A percentile compares a stretch with the other conserved stretches of the same genome.
Evolutionary conservation across 2,797 vertebrate species (phyloP).

Genomic region (Syncerus caffer): DNA sequence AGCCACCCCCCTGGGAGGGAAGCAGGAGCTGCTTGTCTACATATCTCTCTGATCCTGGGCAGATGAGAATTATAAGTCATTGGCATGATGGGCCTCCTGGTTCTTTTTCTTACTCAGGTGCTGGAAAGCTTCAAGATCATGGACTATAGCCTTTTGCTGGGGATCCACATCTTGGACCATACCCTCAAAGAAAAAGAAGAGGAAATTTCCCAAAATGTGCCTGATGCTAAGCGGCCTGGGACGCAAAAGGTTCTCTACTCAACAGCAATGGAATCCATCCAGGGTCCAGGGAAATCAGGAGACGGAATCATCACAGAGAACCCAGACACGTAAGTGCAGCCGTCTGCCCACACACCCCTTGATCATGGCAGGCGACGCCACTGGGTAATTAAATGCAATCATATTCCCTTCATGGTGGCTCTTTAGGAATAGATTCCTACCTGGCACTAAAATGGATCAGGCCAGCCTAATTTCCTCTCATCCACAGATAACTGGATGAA

Average conservation of each 20-base stretch:
- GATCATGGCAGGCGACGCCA: accelerated
- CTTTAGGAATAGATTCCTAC: neutral
- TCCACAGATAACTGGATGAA: neutral
- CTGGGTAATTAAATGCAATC: neutral
- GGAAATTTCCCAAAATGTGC: slow-evolving; percentile 85
- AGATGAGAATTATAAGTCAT: neutral
- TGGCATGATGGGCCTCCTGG: neutral
- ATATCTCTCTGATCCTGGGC: neutral
- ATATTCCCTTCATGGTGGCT: neutral
- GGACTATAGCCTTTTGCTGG: slow-evolving; percentile 97
- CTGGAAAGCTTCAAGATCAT: slow-evolving; percentile 99
- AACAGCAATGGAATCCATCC: slow-evolving; percentile 98
- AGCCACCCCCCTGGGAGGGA: neutral
- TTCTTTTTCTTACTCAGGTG: slow-evolving; percentile 84
- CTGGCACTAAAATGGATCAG: neutral
- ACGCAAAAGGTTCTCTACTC: slow-evolving; percentile 96
- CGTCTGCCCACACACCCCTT: accelerated
- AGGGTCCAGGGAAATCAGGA: slow-evolving; percentile 93
- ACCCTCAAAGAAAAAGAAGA: slow-evolving; percentile 88
- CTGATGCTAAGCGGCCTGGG: slow-evolving; percentile 89
- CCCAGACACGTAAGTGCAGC: slow-evolving; percentile 91
- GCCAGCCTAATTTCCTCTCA: neutral
- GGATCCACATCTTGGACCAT: slow-evolving; percentile 92
- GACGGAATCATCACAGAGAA: slow-evolving; percentile 89
- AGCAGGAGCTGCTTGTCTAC: neutral